Evolutionary conservation across 2,797 vertebrate genomes (phyloP).

Genomic region (Paratrypauchen microcephalus): DNA sequence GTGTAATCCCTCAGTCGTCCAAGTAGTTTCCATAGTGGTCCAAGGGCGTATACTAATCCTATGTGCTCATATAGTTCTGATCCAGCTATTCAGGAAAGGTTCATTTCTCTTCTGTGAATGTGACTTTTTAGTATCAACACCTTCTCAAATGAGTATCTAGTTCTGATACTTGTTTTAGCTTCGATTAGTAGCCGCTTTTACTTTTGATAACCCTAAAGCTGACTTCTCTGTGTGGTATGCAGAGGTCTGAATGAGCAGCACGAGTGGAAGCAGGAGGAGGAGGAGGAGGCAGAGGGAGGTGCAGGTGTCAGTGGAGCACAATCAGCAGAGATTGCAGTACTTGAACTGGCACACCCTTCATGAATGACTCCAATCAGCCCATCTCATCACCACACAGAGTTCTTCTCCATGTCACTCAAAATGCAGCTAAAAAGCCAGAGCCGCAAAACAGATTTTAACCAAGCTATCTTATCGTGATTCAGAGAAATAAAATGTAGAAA

Average conservation of each 20-base stretch:
- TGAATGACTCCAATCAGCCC: constrained; percentile 61
- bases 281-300: constrained; percentile 25
- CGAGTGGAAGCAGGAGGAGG: constrained; percentile 8
- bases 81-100: too few relatives aligned
- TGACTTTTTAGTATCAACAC: too few relatives aligned
- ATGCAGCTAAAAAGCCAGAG: constrained; percentile 6
- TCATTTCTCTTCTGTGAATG: too few relatives aligned
- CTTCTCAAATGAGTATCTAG: too few relatives aligned
- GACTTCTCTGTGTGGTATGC: constrained; percentile 9
- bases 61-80: too few relatives aligned
- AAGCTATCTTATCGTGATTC: not conserved
- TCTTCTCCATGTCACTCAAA: constrained; percentile 50
- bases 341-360: constrained; percentile 53
- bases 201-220: not conserved
- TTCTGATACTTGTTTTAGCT: too few relatives aligned
- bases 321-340: constrained; percentile 59
- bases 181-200: too few relatives aligned
- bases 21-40: too few relatives aligned
- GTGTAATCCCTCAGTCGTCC: too few relatives aligned
- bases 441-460: not conserved
- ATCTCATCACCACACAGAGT: constrained; percentile 30
- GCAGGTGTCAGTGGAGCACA: constrained; percentile 54
- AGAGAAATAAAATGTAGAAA: not conserved
- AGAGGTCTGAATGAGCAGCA: constrained; percentile 21
- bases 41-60: too few relatives aligned